Conservation (phyloP, 1,140 invertebrate species). For the Rhagoletis pomonella region DNA sequence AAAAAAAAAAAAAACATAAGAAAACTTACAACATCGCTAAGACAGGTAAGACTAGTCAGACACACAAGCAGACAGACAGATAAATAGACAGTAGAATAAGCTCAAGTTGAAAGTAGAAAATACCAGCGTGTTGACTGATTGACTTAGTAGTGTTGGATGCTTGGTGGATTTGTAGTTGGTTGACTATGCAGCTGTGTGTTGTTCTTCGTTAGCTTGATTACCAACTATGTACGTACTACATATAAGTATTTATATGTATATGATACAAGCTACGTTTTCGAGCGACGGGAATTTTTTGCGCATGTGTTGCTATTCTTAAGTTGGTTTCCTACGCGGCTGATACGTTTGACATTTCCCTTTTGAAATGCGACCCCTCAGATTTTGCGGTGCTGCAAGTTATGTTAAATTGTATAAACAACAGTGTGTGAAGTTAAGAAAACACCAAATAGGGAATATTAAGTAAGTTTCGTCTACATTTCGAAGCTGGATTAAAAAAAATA, state of each 20-base stretch:
- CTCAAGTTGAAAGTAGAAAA: neutral
- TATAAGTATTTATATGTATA: too few species aligned
- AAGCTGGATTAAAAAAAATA: too few species aligned
- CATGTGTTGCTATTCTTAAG: neutral
- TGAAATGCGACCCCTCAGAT: neutral
- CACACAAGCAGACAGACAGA: conserved; percentile 1
- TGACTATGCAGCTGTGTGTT: too few species aligned
- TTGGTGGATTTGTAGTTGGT: neutral
- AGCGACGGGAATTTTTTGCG: neutral
- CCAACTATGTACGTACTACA: neutral
- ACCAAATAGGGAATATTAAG: too few species aligned
- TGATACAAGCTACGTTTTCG: neutral
- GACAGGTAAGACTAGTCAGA: neutral
- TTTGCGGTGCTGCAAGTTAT: neutral
- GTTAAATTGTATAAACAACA: too few species aligned
- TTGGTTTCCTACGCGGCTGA: neutral
- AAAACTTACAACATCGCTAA: conserved; percentile 22
- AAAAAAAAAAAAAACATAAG: neutral
- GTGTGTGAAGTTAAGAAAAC: too few species aligned
- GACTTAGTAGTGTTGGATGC: conserved; percentile 6
- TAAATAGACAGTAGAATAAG: conserved; percentile 16
- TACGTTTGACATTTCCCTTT: neutral
- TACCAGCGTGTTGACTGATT: neutral
- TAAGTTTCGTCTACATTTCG: too few species aligned
- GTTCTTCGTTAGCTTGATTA: neutral